These are phyloP conservation scores for Calidris pygmaea DNA, from an alignment of 2,113 vertebrate genomes.

Conservation along the genomic window DNA sequence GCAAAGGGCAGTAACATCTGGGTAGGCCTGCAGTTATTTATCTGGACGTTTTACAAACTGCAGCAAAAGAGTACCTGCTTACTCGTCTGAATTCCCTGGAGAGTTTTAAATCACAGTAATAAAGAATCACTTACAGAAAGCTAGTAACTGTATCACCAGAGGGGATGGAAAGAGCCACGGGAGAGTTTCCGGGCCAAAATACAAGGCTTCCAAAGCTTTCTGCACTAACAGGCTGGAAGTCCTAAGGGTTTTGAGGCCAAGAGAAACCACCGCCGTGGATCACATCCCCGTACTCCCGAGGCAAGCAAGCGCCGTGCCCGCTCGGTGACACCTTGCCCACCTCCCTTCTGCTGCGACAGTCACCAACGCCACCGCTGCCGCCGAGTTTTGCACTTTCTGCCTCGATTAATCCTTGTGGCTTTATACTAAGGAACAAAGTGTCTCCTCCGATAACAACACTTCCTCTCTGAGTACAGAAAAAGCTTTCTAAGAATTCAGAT, in stretches of 20 bases:
- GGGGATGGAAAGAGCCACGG: neutral
- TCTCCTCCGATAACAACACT: neutral
- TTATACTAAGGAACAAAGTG: neutral
- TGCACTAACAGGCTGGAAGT: neutral
- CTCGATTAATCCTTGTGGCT: neutral
- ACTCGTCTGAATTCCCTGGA: neutral
- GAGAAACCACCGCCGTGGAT: neutral
- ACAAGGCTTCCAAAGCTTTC: neutral
- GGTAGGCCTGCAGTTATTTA: neutral
- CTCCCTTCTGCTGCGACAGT: neutral
- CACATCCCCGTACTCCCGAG: fast-evolving
- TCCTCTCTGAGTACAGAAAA: neutral
- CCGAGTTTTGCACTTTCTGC: neutral
- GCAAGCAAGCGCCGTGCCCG: fast-evolving
- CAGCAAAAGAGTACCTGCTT: slow-evolving; percentile 21
- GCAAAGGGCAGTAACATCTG: neutral
- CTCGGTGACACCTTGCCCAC: neutral
- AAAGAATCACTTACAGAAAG: neutral
- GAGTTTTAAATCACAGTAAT: slow-evolving; percentile 33
- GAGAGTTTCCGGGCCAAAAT: neutral
- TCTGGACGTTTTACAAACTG: neutral
- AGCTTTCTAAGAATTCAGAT: slow-evolving; percentile 7
- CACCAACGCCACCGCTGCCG: fast-evolving
- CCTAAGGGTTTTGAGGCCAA: neutral
- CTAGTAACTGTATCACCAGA: neutral